These are phyloP conservation scores for Dromiciops gliroides DNA, from an alignment of 2,113 vertebrate species.

Conservation along the genomic window DNA sequence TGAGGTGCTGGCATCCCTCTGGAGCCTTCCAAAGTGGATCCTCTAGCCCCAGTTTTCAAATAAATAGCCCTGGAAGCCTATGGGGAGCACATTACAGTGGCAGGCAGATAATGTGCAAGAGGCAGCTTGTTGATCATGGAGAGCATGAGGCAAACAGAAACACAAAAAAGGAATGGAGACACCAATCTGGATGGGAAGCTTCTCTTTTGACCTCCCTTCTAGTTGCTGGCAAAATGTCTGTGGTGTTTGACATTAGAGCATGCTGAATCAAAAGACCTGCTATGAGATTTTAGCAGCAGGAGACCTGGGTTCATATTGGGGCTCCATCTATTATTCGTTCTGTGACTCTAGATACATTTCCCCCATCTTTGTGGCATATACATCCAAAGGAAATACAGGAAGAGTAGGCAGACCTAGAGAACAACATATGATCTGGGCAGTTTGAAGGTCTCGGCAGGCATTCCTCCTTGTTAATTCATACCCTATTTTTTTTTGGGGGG, in stretches of 20 bases:
- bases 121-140: slow-evolving; percentile 38
- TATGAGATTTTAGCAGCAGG: background rate
- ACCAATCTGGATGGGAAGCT: slow-evolving; percentile 27
- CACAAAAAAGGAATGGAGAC: slow-evolving; percentile 18
- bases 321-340: background rate
- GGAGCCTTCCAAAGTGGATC: background rate
- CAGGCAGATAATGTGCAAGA: slow-evolving; percentile 21
- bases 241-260: background rate
- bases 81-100: background rate
- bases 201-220: slow-evolving; percentile 40
- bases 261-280: background rate
- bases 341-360: background rate
- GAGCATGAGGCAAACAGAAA: slow-evolving; percentile 50
- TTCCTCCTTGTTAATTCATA: too few relatives aligned
- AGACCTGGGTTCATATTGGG: background rate
- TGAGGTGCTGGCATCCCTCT: background rate
- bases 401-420: too few relatives aligned
- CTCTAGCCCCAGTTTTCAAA: slow-evolving; percentile 24
- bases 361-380: too few relatives aligned
- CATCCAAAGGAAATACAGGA: too few relatives aligned
- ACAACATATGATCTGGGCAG: too few relatives aligned
- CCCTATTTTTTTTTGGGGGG: too few relatives aligned
- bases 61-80: slow-evolving; percentile 4
- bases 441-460: too few relatives aligned
- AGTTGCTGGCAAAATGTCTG: slow-evolving; percentile 19